These are phyloP conservation scores for Neotoxoptera formosana DNA, from an alignment of 1,140 invertebrate genomes.

Conservation along the genomic window DNA sequence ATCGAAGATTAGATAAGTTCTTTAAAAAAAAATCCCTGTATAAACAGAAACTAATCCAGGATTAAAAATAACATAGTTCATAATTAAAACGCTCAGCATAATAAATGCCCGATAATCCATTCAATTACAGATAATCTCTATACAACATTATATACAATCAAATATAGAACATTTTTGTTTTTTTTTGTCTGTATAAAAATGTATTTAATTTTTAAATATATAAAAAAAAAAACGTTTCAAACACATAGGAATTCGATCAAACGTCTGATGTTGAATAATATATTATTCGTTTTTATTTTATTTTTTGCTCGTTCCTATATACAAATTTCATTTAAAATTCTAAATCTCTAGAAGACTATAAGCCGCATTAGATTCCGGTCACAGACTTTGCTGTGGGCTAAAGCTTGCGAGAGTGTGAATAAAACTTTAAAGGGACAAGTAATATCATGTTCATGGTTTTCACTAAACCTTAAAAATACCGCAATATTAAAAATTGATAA, in stretches of 20 bases:
- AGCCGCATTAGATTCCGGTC: neutral
- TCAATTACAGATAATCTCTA: neutral
- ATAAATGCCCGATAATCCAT: neutral
- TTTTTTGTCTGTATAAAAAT: neutral
- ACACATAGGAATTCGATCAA: neutral
- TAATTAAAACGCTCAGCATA: neutral
- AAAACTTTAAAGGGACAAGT: constrained; percentile 20
- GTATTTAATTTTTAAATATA: neutral
- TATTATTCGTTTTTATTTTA: neutral
- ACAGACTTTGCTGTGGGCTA: neutral
- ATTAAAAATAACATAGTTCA: neutral
- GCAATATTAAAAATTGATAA: no score
- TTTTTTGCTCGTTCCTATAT: neutral
- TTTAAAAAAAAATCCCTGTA: neutral
- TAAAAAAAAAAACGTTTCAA: neutral
- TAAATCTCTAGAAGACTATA: neutral
- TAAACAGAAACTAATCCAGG: neutral
- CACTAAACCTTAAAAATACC: neutral
- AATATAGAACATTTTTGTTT: neutral
- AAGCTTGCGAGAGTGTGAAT: neutral
- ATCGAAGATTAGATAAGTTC: no score
- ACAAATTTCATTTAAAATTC: constrained; percentile 2
- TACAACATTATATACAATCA: neutral
- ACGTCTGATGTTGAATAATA: neutral
- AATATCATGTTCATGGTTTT: neutral